Evolutionary conservation across 2,888 invertebrate genomes (phyloP), one percentile per base, ranked within the genome.

Genomic region (Bombylius discolor): DNA sequence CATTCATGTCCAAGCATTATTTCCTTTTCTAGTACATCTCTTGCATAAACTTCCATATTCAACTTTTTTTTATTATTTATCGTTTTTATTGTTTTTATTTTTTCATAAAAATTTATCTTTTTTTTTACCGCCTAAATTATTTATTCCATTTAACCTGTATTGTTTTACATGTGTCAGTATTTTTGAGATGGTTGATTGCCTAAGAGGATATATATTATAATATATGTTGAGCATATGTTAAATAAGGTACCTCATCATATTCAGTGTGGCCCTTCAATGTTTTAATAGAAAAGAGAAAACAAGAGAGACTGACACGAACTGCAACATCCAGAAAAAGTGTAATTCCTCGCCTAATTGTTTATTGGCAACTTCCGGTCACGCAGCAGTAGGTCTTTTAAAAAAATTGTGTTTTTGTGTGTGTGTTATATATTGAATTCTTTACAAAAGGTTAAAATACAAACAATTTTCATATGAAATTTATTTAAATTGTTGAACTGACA

Each of bases 321-420:
- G 52, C n/a, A 56, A 49, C 49, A 49, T 42, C 8, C 39, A 34
- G 23, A 53, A 44, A 14, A 49, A 44, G 14, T 39, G 56, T 59
- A 51, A 54, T 56, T 53, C 47, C 42, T 59, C 47, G 51, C 50
- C 58, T 61, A 60, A 61, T 60, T 59, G 60, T 61, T 61, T 61
- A 61, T 60, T 60, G 61, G 51, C 44, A 51, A 61, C 61, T 61
- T 61, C 61, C 61, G 60, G 61, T 58, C 56, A 59, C 60, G 58
- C 61, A 60, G 61, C 57, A 60, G 61, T 56, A 51, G 56, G 53
- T 56, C 53, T 11, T 36, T 7, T 36, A 36, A 7, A 36, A 8
- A 23, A 3, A 3, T 23, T 23, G 23, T 23, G 23, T 23, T 23
- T 23, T 23, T 23, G 23, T 23, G 23, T 23, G 23, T 23, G 23